Conservation (phyloP, 2,797 vertebrate species). For the Mus spretus region DNA sequence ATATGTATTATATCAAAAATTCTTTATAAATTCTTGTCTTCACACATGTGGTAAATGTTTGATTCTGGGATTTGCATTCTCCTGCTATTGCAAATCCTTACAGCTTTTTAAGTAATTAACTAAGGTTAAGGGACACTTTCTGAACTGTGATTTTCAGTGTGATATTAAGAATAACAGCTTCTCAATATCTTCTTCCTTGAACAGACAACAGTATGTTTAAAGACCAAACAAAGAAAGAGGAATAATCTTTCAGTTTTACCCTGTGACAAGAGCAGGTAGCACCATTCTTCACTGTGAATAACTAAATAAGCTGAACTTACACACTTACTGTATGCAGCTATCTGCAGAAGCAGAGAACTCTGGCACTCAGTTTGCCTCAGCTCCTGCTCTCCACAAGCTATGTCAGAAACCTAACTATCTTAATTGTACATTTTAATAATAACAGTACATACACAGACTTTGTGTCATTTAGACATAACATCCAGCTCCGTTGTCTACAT, state of each 20-base stretch:
- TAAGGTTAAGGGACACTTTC: background rate
- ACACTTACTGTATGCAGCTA: background rate
- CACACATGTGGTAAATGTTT: background rate
- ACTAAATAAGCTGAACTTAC: background rate
- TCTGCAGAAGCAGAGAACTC: background rate
- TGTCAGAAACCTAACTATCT: background rate
- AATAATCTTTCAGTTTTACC: background rate
- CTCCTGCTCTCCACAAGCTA: background rate
- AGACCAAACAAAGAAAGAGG: background rate
- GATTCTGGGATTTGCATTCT: background rate
- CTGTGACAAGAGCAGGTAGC: background rate
- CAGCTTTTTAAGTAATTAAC: background rate
- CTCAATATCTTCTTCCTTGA: background rate
- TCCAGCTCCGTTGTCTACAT: background rate
- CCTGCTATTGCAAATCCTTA: background rate
- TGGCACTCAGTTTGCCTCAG: background rate
- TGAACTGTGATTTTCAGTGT: background rate
- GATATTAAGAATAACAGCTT: background rate
- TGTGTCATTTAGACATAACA: conserved; percentile 32
- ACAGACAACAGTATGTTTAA: background rate
- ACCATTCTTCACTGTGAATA: background rate
- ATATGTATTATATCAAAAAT: background rate
- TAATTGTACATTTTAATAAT: conserved; percentile 43
- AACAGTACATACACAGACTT: background rate
- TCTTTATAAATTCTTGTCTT: background rate